Conservation (phyloP, 2,797 vertebrate species). For the Oreortyx pictus region DNA sequence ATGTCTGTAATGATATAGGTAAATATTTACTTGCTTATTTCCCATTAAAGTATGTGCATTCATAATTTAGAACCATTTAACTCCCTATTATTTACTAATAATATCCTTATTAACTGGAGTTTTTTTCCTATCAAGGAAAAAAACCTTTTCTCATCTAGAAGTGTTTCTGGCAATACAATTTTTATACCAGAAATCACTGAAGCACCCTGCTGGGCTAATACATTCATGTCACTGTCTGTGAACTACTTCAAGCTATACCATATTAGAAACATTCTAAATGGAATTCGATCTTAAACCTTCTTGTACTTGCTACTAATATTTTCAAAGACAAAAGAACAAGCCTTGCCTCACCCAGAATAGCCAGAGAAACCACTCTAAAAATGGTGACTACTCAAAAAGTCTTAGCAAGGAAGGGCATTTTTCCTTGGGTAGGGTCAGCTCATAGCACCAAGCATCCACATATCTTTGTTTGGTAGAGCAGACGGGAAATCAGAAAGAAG, state of each 20-base stretch:
- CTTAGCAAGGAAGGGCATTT: not conserved
- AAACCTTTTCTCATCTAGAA: not conserved
- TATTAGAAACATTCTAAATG: not conserved
- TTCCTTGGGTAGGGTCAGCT: not conserved
- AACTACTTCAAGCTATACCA: not conserved
- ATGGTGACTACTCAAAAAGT: not conserved
- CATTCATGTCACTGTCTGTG: not conserved
- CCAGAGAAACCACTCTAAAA: not conserved
- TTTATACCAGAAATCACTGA: not conserved
- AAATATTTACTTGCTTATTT: not conserved
- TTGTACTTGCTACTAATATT: not conserved
- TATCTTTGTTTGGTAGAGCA: not conserved
- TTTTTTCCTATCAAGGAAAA: not conserved
- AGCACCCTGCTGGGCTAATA: not conserved
- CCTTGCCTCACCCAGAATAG: not conserved
- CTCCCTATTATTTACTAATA: not conserved
- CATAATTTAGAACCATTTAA: not conserved
- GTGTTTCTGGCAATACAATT: not conserved
- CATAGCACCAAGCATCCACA: not conserved
- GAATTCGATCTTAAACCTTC: not conserved
- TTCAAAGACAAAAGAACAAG: not conserved
- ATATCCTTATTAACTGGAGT: not conserved
- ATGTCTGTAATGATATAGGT: not conserved
- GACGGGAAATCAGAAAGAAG: not conserved
- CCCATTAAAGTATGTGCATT: not conserved